A percentile compares a stretch with the other conserved stretches of the same genome.
Evolutionary conservation across 2,797 vertebrate genomes (phyloP).

Genomic region (Gymnopithys bicolor): DNA sequence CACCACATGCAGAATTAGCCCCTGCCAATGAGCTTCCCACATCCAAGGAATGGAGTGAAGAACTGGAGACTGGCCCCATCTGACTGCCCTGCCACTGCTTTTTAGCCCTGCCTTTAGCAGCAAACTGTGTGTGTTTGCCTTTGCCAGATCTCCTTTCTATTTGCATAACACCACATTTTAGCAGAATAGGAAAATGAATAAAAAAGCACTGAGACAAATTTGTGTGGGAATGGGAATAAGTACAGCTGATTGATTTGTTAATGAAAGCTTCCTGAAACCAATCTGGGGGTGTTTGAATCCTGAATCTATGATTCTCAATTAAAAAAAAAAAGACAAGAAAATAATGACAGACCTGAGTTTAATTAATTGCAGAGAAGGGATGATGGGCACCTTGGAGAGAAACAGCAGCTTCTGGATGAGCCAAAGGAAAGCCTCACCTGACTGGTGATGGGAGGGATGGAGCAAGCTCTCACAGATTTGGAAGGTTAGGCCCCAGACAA

Average conservation of each 20-base stretch:
- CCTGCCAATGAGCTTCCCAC: neutral
- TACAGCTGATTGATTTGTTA: neutral
- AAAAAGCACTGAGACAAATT: neutral
- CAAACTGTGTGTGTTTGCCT: neutral
- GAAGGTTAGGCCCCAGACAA: neutral
- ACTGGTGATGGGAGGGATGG: accelerated
- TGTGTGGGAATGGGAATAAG: neutral
- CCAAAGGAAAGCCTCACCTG: neutral
- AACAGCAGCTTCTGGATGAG: neutral
- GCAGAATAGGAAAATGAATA: neutral
- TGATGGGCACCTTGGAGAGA: neutral
- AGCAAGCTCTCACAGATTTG: neutral
- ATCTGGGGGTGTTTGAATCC: neutral
- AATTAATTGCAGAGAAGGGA: neutral
- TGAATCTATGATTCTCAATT: neutral
- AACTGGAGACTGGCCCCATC: accelerated
- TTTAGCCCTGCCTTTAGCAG: neutral
- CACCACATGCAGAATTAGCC: neutral
- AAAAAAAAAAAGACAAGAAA: neutral
- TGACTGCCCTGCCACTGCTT: neutral
- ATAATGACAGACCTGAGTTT: neutral
- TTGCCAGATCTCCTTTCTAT: neutral
- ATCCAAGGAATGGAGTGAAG: neutral
- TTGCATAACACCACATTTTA: neutral
- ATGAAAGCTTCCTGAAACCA: neutral